Evolutionary conservation across 2,797 vertebrate species (phyloP).

Genomic region (Liasis olivaceus): DNA sequence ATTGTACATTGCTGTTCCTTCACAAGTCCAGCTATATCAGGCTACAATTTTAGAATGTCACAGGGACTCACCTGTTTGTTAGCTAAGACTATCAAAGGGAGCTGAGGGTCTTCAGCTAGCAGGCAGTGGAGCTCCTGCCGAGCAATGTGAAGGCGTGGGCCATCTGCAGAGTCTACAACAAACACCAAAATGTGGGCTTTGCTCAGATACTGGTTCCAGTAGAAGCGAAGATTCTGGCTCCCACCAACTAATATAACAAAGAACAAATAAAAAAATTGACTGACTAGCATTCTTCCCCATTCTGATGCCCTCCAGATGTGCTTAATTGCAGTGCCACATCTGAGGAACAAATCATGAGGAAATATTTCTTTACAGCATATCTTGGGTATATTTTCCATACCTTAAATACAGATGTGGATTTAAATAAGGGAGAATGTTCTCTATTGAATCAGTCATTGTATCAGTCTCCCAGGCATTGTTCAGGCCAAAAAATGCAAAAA

Average conservation of each 20-base stretch:
- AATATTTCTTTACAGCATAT: neutral
- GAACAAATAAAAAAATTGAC: fast-evolving
- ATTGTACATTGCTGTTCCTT: neutral
- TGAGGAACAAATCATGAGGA: neutral
- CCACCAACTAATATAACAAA: constrained; percentile 79
- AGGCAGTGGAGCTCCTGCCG: constrained; percentile 86
- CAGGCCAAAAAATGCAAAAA: neutral
- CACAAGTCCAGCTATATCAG: neutral
- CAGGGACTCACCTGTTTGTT: constrained; percentile 69
- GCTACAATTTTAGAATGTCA: neutral
- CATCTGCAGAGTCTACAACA: constrained; percentile 88
- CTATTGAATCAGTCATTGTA: neutral
- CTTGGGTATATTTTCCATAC: neutral
- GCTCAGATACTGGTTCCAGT: constrained; percentile 88
- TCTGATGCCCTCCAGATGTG: neutral
- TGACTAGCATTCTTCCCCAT: neutral
- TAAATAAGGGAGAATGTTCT: neutral
- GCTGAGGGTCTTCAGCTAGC: constrained; percentile 74
- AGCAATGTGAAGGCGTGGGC: constrained; percentile 78
- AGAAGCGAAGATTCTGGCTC: constrained; percentile 85
- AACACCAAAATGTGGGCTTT: constrained; percentile 87
- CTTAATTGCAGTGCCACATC: neutral
- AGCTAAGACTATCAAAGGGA: constrained; percentile 86
- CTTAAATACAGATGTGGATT: neutral
- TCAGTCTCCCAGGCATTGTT: neutral